Conservation (phyloP, 1,140 invertebrate species). For the Choristoneura fumiferana region DNA sequence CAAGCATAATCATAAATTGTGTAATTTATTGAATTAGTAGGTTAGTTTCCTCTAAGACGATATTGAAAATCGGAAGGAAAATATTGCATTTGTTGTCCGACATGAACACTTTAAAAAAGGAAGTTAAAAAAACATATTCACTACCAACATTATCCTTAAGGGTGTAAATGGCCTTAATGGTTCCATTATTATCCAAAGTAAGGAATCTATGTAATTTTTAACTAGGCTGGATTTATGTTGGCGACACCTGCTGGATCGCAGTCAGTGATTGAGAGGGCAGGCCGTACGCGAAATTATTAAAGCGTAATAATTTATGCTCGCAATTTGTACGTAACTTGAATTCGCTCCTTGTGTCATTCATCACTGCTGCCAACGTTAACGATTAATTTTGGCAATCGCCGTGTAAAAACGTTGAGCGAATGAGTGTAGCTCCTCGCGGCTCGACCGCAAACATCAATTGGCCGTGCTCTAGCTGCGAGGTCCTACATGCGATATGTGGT, state of each 20-base stretch:
- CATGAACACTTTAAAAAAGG: too few species aligned
- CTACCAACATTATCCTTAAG: too few species aligned
- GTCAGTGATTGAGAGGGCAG: conserved; percentile 63
- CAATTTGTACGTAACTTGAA: conserved; percentile 73
- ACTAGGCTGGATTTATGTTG: conserved; percentile 54
- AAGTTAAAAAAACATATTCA: too few species aligned
- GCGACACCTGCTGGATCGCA: conserved; percentile 58
- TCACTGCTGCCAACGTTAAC: conserved; percentile 50
- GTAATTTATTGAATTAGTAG: too few species aligned
- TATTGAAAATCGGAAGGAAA: too few species aligned
- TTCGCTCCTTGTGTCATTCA: conserved; percentile 70
- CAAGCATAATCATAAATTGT: too few species aligned
- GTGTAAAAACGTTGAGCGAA: conserved; percentile 48
- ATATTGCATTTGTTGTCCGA: too few species aligned
- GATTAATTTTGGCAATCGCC: conserved; percentile 66
- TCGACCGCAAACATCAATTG: too few species aligned
- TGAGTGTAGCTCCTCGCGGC: neutral
- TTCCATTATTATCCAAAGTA: conserved; percentile 19
- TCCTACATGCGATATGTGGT: conserved; percentile 35
- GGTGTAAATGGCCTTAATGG: neutral
- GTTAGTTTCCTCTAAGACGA: too few species aligned
- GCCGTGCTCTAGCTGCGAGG: too few species aligned
- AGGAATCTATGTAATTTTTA: conserved; percentile 52
- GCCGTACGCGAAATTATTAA: conserved; percentile 72
- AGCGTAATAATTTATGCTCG: conserved; percentile 70